Evolutionary conservation across 2,797 vertebrate genomes (phyloP), one percentile per base, ranked within the genome.

Genomic region (Eremophila alpestris): DNA sequence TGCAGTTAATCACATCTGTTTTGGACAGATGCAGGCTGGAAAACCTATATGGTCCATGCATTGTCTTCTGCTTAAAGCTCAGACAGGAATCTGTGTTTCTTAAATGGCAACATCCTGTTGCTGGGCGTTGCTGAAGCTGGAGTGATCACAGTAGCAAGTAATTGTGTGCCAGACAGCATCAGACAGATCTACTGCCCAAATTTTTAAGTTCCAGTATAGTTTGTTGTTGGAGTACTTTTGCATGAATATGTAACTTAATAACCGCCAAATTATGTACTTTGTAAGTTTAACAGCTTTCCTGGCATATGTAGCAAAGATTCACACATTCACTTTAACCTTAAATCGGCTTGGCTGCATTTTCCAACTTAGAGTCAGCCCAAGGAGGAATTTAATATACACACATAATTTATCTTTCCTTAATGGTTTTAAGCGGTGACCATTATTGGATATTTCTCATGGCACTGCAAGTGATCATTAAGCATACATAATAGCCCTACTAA

Each of bases 1-100:
- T 41, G 83, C 88, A 94, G 59, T 96, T 94, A 95, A 95, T 97
- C 89, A 89, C 84, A 88, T 86, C 81, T 93, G 34, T 86, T 87
- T 79, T 46, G 65, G 90, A 81, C 86, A 87, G 94, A 92, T 73
- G 69, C 43, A 79, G 83, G 76, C 46, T 70, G 64, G 75, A 89
- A 96, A 93, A 95, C 87, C 76, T 79, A 5, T 58, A 79, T 20
- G 38, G 43, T 32, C 36, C 62, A 34, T 0, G 0, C n/a, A 34
- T 3, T 85, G 54, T 55, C 45, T 90, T 83, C 49, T 89, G 70
- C 69, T 91, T 93, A 89, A 92, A 86, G 73, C 76, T 84, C 34
- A 60, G 76, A 68, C 52, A 48, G 52, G 38, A 87, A 71, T 68
- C 62, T 49, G 24, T 59, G 76, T 88, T 95, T 86, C 58, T 26